A percentile compares a stretch with the other conserved stretches of the same genome.
These are phyloP conservation scores for Diplosoma virens DNA, from an alignment of 23 tunicate genomes.

Conservation along the genomic window DNA sequence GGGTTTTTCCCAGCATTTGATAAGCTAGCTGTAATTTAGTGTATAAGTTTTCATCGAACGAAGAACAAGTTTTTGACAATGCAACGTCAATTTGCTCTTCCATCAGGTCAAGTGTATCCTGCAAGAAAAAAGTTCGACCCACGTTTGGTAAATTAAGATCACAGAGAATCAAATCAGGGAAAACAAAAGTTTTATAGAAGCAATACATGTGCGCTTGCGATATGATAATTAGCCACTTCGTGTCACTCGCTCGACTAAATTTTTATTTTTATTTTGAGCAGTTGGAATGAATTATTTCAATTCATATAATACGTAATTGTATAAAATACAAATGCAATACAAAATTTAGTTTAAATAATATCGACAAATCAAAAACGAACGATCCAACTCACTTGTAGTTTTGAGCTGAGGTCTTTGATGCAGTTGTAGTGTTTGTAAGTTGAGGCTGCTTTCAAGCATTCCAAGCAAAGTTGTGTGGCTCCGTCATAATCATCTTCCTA, in stretches of 20 bases:
- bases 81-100: constrained; percentile 92
- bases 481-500: constrained; percentile 86
- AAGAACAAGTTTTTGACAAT: constrained; percentile 57
- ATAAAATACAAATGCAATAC: too few species aligned
- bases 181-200: too few species aligned
- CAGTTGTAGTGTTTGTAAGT: constrained; percentile 80
- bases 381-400: constrained; percentile 66
- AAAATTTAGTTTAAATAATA: too few species aligned
- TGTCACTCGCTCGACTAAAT: neutral
- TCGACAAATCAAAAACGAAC: too few species aligned
- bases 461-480: constrained; percentile 82
- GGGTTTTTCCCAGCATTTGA: constrained; percentile 75
- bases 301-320: too few species aligned
- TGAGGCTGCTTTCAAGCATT: constrained; percentile 66
- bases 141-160: too few species aligned
- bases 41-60: constrained; percentile 53
- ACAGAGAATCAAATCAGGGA: too few species aligned
- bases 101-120: constrained; percentile 83
- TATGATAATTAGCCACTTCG: too few species aligned
- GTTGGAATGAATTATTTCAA: too few species aligned
- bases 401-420: constrained; percentile 85
- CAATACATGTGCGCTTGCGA: too few species aligned
- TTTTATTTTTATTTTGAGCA: too few species aligned
- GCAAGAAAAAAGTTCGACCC: too few species aligned
- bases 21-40: constrained; percentile 59